Evolutionary conservation across 2,113 vertebrate genomes (phyloP), one percentile per base, ranked within the genome.

Genomic region (Toxostoma redivivum): DNA sequence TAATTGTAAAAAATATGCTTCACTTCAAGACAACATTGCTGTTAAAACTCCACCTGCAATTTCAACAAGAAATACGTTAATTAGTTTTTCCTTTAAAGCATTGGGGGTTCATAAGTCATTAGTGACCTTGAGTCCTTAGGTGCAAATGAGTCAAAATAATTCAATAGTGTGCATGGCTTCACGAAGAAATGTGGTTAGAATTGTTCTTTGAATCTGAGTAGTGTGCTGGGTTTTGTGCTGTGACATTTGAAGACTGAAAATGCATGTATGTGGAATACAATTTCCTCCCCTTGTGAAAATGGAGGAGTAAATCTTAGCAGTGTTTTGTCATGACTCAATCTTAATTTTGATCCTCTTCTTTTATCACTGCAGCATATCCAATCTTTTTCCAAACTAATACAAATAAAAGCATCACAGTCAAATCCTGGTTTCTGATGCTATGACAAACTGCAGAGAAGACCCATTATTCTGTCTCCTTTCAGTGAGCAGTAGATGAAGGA

Each of bases 271-370:
- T 62, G 74, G 65, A 91, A 86, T 77, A 65, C 42, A 80, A 47
- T 83, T 90, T 95, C 60, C 44, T 87, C 42, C 10, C 13, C 23
- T 65, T 73, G 66, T 0, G 11, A 91, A 91, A 90, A 95, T 60
- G 90, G 82, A 94, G 85, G 66, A 96, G 84, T 90, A 95, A 90
- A 93, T 91, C 51, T 92, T 83, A 88, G 44, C 79, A 88, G 74
- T 86, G 85, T 95, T 95, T 95, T 96, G 71, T 90, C 94, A 94
- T 89, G 88, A 86, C 76, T 95, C 94, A 95, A 42, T 91, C 81
- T 92, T 95, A 88, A 78, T 89, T 92, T 95, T 25, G 7, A 69
- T 91, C 53, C 57, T 66, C 61, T 89, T 67, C 85, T 93, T 95
- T 95, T 92, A 88, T 37, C 1, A 0, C 50, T 77, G 30, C 37